phyloP scores from a whole-genome alignment of 2,113 vertebrate genomes.

The Scomber scombrus region DNA sequence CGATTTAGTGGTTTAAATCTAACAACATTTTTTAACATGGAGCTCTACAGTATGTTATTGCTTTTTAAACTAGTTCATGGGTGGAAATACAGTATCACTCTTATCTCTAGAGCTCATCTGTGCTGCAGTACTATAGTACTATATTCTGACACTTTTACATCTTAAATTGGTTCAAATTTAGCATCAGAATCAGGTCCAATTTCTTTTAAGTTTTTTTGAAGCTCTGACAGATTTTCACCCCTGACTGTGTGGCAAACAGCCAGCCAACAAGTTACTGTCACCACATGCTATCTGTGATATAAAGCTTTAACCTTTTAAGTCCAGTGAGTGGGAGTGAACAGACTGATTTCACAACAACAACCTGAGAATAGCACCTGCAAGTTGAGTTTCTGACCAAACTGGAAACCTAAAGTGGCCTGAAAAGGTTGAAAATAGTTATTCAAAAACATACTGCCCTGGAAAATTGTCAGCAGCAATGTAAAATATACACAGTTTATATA shows the following conservation, averaged over 20 bases:
- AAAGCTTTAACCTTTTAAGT: constrained; percentile 39
- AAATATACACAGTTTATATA: neutral
- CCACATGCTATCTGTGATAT: constrained; percentile 13
- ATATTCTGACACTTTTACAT: constrained; percentile 3
- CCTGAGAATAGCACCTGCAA: constrained; percentile 11
- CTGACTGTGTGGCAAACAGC: constrained; percentile 2
- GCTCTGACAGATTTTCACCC: constrained; percentile 30
- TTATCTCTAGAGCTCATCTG: neutral
- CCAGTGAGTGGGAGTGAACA: constrained; percentile 32
- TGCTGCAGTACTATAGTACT: neutral
- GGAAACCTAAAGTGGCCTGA: neutral
- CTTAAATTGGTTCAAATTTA: constrained; percentile 29
- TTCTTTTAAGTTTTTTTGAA: constrained; percentile 5
- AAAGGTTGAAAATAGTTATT: neutral
- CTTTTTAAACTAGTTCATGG: no score
- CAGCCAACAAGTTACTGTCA: constrained; percentile 13
- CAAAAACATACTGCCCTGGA: neutral
- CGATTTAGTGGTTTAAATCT: no score
- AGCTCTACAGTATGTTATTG: no score
- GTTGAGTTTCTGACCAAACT: constrained; percentile 2
- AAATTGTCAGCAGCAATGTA: neutral
- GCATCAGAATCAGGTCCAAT: constrained; percentile 22
- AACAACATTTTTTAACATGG: no score
- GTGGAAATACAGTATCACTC: no score
- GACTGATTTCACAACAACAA: constrained; percentile 21